Evolutionary conservation across 2,888 invertebrate genomes (phyloP).

Genomic region (Tetranychus piercei): DNA sequence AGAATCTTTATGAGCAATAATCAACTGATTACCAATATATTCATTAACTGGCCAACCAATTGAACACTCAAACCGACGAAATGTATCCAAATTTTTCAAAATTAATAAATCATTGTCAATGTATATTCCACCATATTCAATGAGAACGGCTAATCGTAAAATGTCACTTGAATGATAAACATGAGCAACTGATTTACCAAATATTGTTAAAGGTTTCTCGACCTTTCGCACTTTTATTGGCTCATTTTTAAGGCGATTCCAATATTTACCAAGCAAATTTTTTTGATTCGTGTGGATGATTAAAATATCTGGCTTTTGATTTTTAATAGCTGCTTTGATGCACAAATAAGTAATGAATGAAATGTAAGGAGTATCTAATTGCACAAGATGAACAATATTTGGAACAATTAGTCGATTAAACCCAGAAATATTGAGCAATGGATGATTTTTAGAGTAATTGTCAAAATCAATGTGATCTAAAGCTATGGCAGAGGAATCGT

Average conservation of each 20-base stretch:
- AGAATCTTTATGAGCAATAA: conserved; percentile 32
- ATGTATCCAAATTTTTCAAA: conserved; percentile 31
- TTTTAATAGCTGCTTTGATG: conserved; percentile 30
- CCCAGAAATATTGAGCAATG: conserved; percentile 28
- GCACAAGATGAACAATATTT: conserved; percentile 33
- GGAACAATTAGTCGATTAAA: conserved; percentile 29
- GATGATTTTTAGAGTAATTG: not conserved
- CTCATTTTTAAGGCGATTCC: conserved; percentile 22
- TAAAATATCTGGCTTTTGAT: conserved; percentile 31
- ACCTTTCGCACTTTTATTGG: conserved; percentile 21
- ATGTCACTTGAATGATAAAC: conserved; percentile 34
- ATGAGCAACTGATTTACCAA: conserved; percentile 32
- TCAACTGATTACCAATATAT: conserved; percentile 31
- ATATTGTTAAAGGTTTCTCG: conserved; percentile 32
- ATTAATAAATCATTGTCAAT: conserved; percentile 33
- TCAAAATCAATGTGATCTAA: not conserved
- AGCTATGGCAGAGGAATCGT: too few species aligned
- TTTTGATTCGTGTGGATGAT: conserved; percentile 31
- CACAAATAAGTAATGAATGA: conserved; percentile 31
- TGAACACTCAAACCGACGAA: conserved; percentile 32
- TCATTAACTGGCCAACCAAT: conserved; percentile 32
- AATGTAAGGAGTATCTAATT: conserved; percentile 29
- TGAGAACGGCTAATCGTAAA: conserved; percentile 31
- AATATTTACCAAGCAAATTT: conserved; percentile 26
- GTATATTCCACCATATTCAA: conserved; percentile 33